These are phyloP conservation scores for Istiophorus platypterus DNA, from an alignment of 2,113 vertebrate genomes.

Conservation along the genomic window DNA sequence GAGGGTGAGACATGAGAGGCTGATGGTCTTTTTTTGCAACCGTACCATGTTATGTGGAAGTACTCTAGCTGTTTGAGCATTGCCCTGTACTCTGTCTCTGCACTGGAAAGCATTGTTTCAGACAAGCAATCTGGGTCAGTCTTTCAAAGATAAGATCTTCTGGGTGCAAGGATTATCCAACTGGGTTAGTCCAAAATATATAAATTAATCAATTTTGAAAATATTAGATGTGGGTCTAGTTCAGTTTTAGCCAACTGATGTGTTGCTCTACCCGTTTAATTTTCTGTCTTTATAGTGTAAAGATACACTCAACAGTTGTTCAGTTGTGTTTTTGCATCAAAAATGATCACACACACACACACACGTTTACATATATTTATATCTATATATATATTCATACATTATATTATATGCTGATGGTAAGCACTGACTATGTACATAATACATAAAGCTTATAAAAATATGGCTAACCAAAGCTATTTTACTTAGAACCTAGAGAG, in stretches of 20 bases:
- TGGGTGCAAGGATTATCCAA: background rate
- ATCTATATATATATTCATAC: no score
- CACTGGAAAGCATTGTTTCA: background rate
- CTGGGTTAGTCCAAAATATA: background rate
- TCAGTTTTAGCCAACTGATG: background rate
- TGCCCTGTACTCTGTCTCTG: background rate
- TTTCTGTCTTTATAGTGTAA: background rate
- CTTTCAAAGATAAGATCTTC: background rate
- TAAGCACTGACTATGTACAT: no score
- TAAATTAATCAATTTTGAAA: background rate
- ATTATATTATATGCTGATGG: no score
- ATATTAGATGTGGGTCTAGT: background rate
- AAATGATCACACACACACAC: no score
- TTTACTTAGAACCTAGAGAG: background rate
- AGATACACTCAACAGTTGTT: no score
- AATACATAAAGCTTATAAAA: background rate
- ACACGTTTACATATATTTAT: no score
- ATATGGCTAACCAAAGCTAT: background rate
- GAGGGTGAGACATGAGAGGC: background rate
- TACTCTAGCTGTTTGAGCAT: background rate
- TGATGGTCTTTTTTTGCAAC: background rate
- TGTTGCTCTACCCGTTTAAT: background rate
- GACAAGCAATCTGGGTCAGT: constrained; percentile 12
- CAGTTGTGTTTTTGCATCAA: background rate
- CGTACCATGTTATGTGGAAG: background rate